Evolutionary conservation across 2,888 invertebrate species (phyloP).

Genomic region (Pyrrhia umbra): DNA sequence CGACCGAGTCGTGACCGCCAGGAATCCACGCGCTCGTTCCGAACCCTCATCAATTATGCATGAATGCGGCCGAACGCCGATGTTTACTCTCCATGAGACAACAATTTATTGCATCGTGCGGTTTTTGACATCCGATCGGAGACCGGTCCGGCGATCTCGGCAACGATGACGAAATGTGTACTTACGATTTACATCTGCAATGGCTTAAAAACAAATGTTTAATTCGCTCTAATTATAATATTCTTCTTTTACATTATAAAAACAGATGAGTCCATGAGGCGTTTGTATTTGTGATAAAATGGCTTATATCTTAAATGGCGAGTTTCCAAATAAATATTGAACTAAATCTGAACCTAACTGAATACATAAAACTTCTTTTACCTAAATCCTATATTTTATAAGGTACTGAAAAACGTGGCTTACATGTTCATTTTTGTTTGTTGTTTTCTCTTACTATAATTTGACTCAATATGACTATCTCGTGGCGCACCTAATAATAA

Average conservation of each 20-base stretch:
- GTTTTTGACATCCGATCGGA: constrained; percentile 87
- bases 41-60: constrained; percentile 89
- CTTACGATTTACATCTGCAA: constrained; percentile 70
- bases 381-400: background rate
- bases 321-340: background rate
- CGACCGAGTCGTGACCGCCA: constrained; percentile 87
- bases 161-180: constrained; percentile 78
- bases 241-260: constrained; percentile 3
- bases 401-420: background rate
- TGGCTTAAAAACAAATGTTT: constrained; percentile 64
- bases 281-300: constrained; percentile 49
- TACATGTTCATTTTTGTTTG: background rate
- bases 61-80: constrained; percentile 88
- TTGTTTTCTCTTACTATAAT: constrained; percentile 9
- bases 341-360: too few relatives aligned
- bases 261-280: background rate
- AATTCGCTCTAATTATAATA: constrained; percentile 53
- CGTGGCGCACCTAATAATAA: constrained; percentile 24
- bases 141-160: constrained; percentile 72
- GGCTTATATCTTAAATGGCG: constrained; percentile 55
- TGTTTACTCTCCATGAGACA: constrained; percentile 89
- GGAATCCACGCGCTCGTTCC: constrained; percentile 87
- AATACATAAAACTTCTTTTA: too few relatives aligned
- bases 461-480: constrained; percentile 8
- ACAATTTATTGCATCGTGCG: constrained; percentile 89